Evolutionary conservation across 2,888 invertebrate species (phyloP), one percentile per base, ranked within the genome.

Genomic region (Chironomus riparius): DNA sequence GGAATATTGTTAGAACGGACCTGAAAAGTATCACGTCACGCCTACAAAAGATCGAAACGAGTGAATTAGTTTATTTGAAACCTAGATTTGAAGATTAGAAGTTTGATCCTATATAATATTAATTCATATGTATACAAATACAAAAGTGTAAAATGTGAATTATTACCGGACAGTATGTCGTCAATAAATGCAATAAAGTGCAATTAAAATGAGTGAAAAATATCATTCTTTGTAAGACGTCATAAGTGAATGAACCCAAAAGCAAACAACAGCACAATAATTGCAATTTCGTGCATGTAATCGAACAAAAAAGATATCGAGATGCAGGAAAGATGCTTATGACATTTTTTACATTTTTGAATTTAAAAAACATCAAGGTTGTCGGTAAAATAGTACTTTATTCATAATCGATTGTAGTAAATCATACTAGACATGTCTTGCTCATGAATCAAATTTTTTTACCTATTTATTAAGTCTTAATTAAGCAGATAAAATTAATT

Each of bases 401-500:
- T 38, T 38, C 38, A 38, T 38, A 38, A 38, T 38, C 38, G 38
- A 38, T 38, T 38, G 38, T 38, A 56, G 15, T 50, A 56, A 56
- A 56, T 56, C 56, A 56, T 56, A 18, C 18, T 56, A 56, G 56
- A 56, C 56, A 56, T 18, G 18, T 56, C 18, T 56, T 56, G n/a
- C 56, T 56, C 18, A 56, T 56, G 56, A 56, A 56, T 56, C 56
- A 56, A 56, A 56, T 18, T n/a, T 50, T 50, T 15, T 50, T 50
- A 50, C 28, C 28, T 28, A 28, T 28, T 38, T 56, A 18, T 56
- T 15, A n/a, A 56, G 38, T 56, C 15, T 56, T 56, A 56, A 65
- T 65, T 65, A 65, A 65, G 65, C 65, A 65, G 65, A 65, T 65
- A 65, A 65, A 65, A 65, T 65, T 65, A 65, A 65, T 65, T 65